Base-by-base conservation (phyloP, 2,888 invertebrate genomes). In the Lasioglossum figueresi region DNA sequence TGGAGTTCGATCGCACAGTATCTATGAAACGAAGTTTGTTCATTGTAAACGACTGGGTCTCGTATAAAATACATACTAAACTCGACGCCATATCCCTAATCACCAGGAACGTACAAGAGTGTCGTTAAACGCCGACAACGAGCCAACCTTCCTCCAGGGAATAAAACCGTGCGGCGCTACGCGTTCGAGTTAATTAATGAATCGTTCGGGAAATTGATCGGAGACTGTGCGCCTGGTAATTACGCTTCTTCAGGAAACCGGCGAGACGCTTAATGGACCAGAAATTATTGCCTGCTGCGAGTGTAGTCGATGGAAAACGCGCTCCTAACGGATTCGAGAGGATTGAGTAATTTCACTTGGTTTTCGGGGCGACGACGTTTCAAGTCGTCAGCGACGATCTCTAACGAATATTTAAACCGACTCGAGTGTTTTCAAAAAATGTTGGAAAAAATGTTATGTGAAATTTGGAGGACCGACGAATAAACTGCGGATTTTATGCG, bases 131-230 rank as follows among this genome's bases (percentile, higher is more conserved):
- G 12, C 75, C 75, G 68, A 48, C 68, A 74, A 73, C 63, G 27
- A 34, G 56, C 43, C 34, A 23, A 12, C 52, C 70, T 72, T 34
- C 45, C 59, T 6, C 12, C 4, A 6, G 45, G 40, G 59, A 68
- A 83, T 83, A 72, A 84, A 83, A 45, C 31, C 66, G 63, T 72
- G 71, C 75, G 27, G 45, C 34, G 23, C 68, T 12, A 37, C 37
- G 23, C 27, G 34, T 45, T 27, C 12, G 27, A 37, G n/a, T 4
- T 79, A 76, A 84, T 79, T 83, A 79, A 84, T 79, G 75, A 45
- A 40, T 79, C 84, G 70, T 78, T 71, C 45, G 56, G 16, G 78
- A 83, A 75, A 83, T 84, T 75, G 72, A 83, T 82, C 66, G 83
- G 68, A 34, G 43, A 43, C 52, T 16, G 43, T 45, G 16, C 52